Evolutionary conservation across 2,888 invertebrate genomes (phyloP).

Genomic region (Dendrolimus houi): DNA sequence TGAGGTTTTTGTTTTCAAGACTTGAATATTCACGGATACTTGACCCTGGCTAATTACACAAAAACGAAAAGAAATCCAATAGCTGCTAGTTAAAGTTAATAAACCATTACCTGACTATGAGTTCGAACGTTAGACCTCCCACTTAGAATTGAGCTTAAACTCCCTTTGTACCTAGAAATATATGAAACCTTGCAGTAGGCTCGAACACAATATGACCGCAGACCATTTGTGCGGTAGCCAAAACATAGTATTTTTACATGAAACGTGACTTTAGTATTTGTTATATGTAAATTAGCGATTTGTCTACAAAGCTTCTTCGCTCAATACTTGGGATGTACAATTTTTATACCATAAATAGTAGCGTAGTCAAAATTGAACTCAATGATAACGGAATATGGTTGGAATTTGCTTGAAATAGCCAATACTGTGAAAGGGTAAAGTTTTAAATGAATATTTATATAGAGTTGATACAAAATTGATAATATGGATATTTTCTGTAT

Average conservation of each 20-base stretch:
- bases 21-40: too few relatives aligned
- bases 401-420: slow-evolving; percentile 1
- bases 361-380: slow-evolving; percentile 6
- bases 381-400: slow-evolving; percentile 8
- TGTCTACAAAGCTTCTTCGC: slow-evolving; percentile 48
- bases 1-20: too few relatives aligned
- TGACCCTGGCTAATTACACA: too few relatives aligned
- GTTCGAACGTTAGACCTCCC: too few relatives aligned
- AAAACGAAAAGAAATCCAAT: too few relatives aligned
- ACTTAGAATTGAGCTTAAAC: too few relatives aligned
- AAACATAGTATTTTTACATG: slow-evolving; percentile 63
- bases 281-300: slow-evolving; percentile 76
- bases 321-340: slow-evolving; percentile 39
- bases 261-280: slow-evolving; percentile 76
- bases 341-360: slow-evolving; percentile 32
- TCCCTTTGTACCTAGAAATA: too few relatives aligned
- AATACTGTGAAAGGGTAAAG: not conserved
- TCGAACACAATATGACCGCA: not conserved
- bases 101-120: too few relatives aligned
- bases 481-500: too few relatives aligned
- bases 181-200: too few relatives aligned
- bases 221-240: slow-evolving; percentile 18
- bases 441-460: not conserved
- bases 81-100: too few relatives aligned
- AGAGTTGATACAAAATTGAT: not conserved